Percentiles rank a stretch among this genome's conserved stretches.
Conservation (phyloP, 1,140 invertebrate genomes). For the Patella vulgata region DNA sequence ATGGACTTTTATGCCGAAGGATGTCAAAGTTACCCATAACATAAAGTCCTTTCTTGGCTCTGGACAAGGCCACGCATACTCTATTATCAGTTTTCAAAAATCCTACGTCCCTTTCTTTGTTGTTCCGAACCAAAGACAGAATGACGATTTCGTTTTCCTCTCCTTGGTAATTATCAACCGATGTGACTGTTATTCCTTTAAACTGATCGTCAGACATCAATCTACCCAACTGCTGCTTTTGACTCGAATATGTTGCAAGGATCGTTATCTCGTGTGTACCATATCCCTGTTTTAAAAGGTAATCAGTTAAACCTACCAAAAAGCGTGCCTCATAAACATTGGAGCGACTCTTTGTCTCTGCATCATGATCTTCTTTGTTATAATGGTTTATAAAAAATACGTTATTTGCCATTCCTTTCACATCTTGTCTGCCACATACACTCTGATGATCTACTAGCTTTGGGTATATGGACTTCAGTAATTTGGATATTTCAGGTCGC, state of each 20-base stretch:
- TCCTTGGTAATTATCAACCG: conserved; percentile 80
- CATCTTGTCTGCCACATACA: conserved; percentile 49
- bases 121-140: conserved; percentile 82
- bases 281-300: conserved; percentile 66
- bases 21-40: conserved; percentile 77
- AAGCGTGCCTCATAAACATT: conserved; percentile 62
- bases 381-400: conserved; percentile 64
- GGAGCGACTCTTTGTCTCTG: conserved; percentile 55
- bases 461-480: conserved; percentile 65
- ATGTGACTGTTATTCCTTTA: conserved; percentile 69
- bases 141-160: conserved; percentile 88
- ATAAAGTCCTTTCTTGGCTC: conserved; percentile 79
- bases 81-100: conserved; percentile 82
- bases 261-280: conserved; percentile 60
- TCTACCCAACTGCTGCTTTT: conserved; percentile 53
- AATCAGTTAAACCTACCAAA: conserved; percentile 51
- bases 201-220: conserved; percentile 49
- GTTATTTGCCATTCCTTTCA: conserved; percentile 60
- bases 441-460: conserved; percentile 53
- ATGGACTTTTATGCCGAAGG: conserved; percentile 60
- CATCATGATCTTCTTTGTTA: conserved; percentile 44
- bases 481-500: conserved; percentile 60
- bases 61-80: conserved; percentile 84
- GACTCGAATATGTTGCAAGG: conserved; percentile 65
- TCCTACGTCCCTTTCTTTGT: conserved; percentile 74